Base-by-base conservation (phyloP, 2,113 vertebrate species). In the Tupaia tana region DNA sequence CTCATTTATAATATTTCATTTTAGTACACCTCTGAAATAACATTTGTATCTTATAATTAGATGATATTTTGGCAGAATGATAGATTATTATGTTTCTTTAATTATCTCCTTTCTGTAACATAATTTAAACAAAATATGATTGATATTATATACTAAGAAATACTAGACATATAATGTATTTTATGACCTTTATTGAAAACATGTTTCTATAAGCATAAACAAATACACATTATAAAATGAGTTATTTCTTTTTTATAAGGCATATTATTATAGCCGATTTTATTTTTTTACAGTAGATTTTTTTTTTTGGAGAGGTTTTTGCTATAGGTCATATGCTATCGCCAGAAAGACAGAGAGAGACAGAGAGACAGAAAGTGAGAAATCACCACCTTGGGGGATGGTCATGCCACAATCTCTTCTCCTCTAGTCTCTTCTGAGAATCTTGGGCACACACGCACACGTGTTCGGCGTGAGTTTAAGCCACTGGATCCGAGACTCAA, bases 131-230 rank as follows among this genome's bases (percentile, higher is more conserved):
- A 63, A 90, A 27, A 9, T 75, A 56, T 77, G 75, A 71, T 69
- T 92, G 34, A 56, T 90, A 59, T 52, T 31, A 83, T 66, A 27
- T 77, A 3, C 71, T 78, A 82, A 25, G 63, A 95, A 82, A 61
- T 88, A 82, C 61, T 61, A 88, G 13, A 73, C 7, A 15, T 70
- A 58, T 83, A 73, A 27, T 8, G 69, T 43, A 43, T 43, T 31
- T 86, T 59, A 54, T 75, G n/a, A 87, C 3, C 67, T 91, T 96
- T 89, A 89, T 77, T 93, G 52, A 89, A 91, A 93, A 61, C 59
- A 54, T 73, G 24, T 88, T 82, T 74, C 9, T 85, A 27, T 91
- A 92, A 93, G 94, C 4, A 79, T 6, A 89, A 86, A 31, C 34
- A 91, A 89, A 77, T 90, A 69, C 31, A 7, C 34, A 77, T 88